Base-by-base conservation (phyloP, 2,113 vertebrate species). In the Dolichallabes microphthalmus region DNA sequence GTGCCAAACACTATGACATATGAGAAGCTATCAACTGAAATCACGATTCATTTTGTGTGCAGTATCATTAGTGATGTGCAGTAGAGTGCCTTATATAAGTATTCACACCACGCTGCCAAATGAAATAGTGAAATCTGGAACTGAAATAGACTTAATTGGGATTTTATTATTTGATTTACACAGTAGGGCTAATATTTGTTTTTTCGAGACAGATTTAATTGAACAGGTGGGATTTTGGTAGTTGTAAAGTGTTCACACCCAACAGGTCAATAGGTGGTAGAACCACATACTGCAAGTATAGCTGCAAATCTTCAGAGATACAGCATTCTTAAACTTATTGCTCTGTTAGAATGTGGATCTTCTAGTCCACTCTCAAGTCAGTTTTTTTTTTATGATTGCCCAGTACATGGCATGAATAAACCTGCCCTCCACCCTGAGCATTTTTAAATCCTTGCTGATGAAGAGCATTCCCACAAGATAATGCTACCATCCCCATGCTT, bases 1-100 rank as follows among this genome's bases (percentile, higher is more conserved):
- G 76, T 83, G 89, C 87, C 30, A 58, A 85, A 80, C 35, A 8
- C 63, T 78, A 82, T 86, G 84, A 66, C 73, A 27, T 50, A 32
- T 55, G 1, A 30, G 66, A 73, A 25, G 45, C 64, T 19, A 58
- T n/a, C 15, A 68, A 2, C 22, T 55, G 35, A 20, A 30, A 52
- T 30, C 71, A 78, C 73, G 39, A 58, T 35, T 73, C 14, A 11
- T 82, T 63, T 73, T 45, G 30, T 82, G 64, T 52, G 15, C 52
- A 2, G 71, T 15, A 74, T 87, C 52, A 76, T 39, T 50, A 85
- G 27, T n/a, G 30, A 79, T 60, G 9, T n/a, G n/a, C n/a, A n/a
- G n/a, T 25, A 32, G 30, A 39, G 76, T 79, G 55, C 19, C 19
- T 10, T 32, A 60, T 55, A 78, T 57, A 55, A 57, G 27, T 58